These are phyloP conservation scores for Mechanitis mazaeus DNA, from an alignment of 2,888 invertebrate species.

Conservation along the genomic window DNA sequence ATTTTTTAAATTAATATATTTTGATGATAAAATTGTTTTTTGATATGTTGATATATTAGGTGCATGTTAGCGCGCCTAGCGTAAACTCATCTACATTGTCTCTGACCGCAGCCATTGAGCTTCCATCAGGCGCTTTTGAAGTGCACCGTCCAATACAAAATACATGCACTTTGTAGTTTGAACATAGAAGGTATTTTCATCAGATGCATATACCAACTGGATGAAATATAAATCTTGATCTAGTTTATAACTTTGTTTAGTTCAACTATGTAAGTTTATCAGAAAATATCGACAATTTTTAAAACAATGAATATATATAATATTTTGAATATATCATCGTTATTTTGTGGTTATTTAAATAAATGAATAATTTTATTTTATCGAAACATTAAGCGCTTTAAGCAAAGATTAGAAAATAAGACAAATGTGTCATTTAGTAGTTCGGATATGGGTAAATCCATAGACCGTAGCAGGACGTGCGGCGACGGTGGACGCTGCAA, in stretches of 20 bases:
- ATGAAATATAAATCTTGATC: not conserved
- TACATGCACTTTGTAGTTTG: conserved; percentile 8
- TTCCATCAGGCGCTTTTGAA: conserved; percentile 31
- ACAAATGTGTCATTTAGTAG: conserved; percentile 23
- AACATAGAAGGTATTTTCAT: conserved; percentile 6
- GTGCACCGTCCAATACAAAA: conserved; percentile 20
- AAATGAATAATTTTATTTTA: not conserved
- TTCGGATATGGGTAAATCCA: conserved; percentile 25
- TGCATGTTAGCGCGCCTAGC: conserved; percentile 30
- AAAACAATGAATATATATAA: too few species aligned
- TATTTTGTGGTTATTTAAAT: not conserved
- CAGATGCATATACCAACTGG: not conserved
- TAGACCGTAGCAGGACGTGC: conserved; percentile 30
- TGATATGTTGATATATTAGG: conserved; percentile 26
- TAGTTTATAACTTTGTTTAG: not conserved
- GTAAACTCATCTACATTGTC: conserved; percentile 33
- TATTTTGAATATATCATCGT: too few species aligned
- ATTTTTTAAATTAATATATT: too few species aligned
- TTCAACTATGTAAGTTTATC: too few species aligned
- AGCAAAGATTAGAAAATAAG: conserved; percentile 10
- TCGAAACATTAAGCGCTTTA: not conserved
- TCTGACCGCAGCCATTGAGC: conserved; percentile 33
- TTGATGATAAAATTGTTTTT: not conserved
- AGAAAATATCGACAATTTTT: too few species aligned
- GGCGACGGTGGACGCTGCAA: conserved; percentile 29